Percentiles rank a stretch among this genome's conserved stretches.
Conservation (phyloP, 2,797 vertebrate species). For the Macropus fuliginosus region DNA sequence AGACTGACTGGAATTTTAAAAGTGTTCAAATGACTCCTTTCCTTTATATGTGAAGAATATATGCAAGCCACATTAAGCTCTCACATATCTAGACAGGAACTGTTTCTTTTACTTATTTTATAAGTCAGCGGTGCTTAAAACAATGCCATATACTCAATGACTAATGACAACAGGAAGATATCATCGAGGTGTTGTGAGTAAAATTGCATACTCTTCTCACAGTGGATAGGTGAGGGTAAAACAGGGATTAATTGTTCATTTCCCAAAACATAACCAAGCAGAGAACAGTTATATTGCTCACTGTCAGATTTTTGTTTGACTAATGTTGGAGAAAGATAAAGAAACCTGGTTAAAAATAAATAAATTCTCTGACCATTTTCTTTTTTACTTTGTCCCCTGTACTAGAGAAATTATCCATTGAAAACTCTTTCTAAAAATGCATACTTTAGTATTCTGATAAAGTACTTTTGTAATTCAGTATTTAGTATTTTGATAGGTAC, state of each 20-base stretch:
- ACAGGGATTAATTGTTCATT: background rate
- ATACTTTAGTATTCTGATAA: background rate
- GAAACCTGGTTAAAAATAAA: slow-evolving; percentile 40
- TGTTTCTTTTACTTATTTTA: slow-evolving; percentile 43
- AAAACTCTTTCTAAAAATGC: background rate
- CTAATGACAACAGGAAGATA: slow-evolving; percentile 11
- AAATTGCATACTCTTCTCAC: background rate
- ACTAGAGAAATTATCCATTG: background rate
- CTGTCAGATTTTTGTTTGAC: background rate
- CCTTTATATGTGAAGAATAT: slow-evolving; percentile 43
- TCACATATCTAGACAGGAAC: slow-evolving; percentile 42
- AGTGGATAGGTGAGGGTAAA: slow-evolving; percentile 19
- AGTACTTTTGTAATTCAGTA: too few relatives aligned
- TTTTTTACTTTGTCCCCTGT: background rate
- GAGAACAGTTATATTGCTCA: background rate
- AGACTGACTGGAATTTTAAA: slow-evolving; percentile 61
- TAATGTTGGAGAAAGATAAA: background rate
- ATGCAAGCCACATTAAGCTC: slow-evolving; percentile 50
- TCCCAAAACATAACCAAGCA: background rate
- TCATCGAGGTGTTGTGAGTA: slow-evolving; percentile 19
- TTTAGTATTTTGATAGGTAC: background rate
- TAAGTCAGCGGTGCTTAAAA: slow-evolving; percentile 22
- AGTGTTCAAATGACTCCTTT: slow-evolving; percentile 45
- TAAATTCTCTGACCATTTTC: background rate
- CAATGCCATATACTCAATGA: background rate